Conservation (phyloP, 2,113 vertebrate species). For the Saccopteryx bilineata region DNA sequence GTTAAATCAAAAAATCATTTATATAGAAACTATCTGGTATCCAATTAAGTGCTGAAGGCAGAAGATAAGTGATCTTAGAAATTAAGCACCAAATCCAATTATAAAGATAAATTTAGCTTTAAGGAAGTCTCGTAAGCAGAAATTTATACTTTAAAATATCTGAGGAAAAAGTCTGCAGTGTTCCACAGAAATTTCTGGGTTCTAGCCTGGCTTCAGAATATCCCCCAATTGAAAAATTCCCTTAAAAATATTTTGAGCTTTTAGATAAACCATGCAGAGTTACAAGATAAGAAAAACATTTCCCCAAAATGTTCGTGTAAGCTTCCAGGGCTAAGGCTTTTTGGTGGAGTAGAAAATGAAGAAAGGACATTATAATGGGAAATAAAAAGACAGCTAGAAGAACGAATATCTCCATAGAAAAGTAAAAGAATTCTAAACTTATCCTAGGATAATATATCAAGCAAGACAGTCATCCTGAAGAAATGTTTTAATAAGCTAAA, state of each 20-base stretch:
- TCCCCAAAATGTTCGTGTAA: background rate
- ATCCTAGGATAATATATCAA: slow-evolving; percentile 34
- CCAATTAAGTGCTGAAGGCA: slow-evolving; percentile 38
- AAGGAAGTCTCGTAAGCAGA: slow-evolving; percentile 37
- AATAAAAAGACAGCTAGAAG: slow-evolving; percentile 39
- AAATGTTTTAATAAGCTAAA: slow-evolving; percentile 37
- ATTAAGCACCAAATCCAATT: slow-evolving; percentile 46
- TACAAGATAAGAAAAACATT: slow-evolving; percentile 28
- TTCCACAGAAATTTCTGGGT: slow-evolving; percentile 22
- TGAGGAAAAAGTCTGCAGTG: background rate
- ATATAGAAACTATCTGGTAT: background rate
- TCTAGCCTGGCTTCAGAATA: slow-evolving; percentile 25
- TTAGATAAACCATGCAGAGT: background rate
- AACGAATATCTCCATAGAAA: background rate
- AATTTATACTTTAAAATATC: slow-evolving; percentile 22
- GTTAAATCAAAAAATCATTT: slow-evolving; percentile 66
- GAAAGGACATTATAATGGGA: background rate
- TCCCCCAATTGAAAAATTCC: background rate
- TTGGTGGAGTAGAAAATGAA: slow-evolving; percentile 15
- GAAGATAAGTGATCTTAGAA: slow-evolving; percentile 48
- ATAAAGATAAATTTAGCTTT: slow-evolving; percentile 53
- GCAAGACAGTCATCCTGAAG: slow-evolving; percentile 47
- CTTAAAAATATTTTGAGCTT: background rate
- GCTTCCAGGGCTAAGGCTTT: slow-evolving; percentile 24
- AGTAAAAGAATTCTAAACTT: slow-evolving; percentile 48